Conservation (phyloP, 2,888 invertebrate species). For the Patella depressa region DNA sequence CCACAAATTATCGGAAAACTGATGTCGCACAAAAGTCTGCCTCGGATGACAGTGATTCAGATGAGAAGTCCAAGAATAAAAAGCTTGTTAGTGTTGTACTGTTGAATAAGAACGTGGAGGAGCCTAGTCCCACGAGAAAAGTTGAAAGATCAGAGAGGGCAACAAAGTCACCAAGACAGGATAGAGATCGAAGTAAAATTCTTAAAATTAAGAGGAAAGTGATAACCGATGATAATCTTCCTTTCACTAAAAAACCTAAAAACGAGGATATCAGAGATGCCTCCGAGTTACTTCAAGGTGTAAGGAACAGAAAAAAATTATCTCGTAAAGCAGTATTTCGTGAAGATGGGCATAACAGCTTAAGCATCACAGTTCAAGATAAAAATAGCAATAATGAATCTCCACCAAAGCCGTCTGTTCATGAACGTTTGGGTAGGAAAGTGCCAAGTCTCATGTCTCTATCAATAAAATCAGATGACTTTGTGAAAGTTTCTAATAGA, state of each 20-base stretch:
- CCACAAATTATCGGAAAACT: slow-evolving; percentile 1
- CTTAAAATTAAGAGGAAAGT: neutral
- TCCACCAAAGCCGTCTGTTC: slow-evolving; percentile 37
- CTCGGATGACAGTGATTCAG: neutral
- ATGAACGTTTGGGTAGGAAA: slow-evolving; percentile 46
- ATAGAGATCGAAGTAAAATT: neutral
- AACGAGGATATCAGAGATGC: neutral
- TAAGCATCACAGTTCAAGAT: slow-evolving; percentile 16
- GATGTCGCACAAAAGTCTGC: neutral
- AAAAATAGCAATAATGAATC: slow-evolving; percentile 17
- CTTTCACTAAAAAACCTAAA: neutral
- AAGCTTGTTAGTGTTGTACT: slow-evolving; percentile 29
- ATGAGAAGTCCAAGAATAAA: slow-evolving; percentile 4
- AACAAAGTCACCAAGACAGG: slow-evolving; percentile 16
- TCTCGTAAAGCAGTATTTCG: slow-evolving; percentile 12
- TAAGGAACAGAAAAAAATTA: neutral
- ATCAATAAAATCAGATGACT: slow-evolving; percentile 7
- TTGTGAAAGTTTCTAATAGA: neutral
- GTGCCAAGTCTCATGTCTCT: slow-evolving; percentile 16
- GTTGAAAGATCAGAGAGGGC: neutral
- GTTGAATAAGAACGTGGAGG: neutral
- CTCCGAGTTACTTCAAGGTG: neutral
- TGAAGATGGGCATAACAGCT: slow-evolving; percentile 4
- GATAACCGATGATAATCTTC: neutral
- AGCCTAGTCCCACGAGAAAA: neutral